A percentile compares a stretch with the other conserved stretches of the same genome.
These are phyloP conservation scores for Nudaria mundana DNA, from an alignment of 2,888 invertebrate genomes.

Conservation along the genomic window DNA sequence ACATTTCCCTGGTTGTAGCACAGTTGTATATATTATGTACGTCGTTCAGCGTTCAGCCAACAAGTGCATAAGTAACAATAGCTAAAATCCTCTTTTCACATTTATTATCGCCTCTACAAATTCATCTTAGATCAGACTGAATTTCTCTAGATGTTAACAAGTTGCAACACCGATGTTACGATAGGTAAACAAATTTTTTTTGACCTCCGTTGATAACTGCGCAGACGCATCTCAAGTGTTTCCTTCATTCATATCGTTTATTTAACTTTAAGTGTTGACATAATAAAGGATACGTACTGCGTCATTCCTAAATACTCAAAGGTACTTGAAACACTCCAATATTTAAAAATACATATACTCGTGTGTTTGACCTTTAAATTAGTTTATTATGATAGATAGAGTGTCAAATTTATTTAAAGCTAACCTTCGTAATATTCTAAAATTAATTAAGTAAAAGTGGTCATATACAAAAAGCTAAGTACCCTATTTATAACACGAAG, in stretches of 20 bases:
- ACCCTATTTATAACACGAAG: too few species aligned
- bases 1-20: too few species aligned
- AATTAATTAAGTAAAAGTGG: too few species aligned
- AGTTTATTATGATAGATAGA: background rate
- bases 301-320: background rate
- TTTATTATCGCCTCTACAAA: background rate
- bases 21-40: too few species aligned
- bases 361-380: background rate
- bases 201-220: conserved; percentile 33
- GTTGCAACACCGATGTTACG: conserved; percentile 31
- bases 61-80: too few species aligned
- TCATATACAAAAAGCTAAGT: too few species aligned
- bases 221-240: conserved; percentile 26
- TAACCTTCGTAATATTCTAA: background rate
- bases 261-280: conserved; percentile 9
- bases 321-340: background rate
- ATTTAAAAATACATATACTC: background rate
- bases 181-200: conserved; percentile 37
- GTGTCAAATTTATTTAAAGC: background rate
- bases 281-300: conserved; percentile 1
- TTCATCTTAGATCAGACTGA: conserved; percentile 6
- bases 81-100: background rate
- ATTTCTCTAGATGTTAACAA: conserved; percentile 23
- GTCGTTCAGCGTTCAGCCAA: too few species aligned
- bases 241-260: conserved; percentile 17